phyloP scores from a whole-genome alignment of 2,888 invertebrate species.

The Temnothorax unifasciatus region DNA sequence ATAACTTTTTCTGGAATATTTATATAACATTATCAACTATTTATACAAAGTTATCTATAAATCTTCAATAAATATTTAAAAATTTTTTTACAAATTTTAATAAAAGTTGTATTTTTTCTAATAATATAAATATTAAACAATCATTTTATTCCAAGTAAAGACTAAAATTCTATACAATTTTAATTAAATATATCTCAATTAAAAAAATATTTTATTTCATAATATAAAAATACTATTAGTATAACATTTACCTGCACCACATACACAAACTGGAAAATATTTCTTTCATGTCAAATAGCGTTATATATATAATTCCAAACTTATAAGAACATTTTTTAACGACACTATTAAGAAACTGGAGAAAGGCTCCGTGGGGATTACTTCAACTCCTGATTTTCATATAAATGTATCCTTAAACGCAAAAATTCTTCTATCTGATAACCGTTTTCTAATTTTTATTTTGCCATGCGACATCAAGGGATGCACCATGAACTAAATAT shows the following conservation, averaged over 20 bases:
- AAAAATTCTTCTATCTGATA: not conserved
- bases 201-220: not conserved
- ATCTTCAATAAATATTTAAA: not conserved
- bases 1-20: not conserved
- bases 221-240: not conserved
- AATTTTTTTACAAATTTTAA: not conserved
- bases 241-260: not conserved
- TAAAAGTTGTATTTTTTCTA: not conserved
- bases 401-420: not conserved
- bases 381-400: not conserved
- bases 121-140: not conserved
- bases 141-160: not conserved
- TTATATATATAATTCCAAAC: not conserved
- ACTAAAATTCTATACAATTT: not conserved
- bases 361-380: not conserved
- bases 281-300: not conserved
- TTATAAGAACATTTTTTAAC: not conserved
- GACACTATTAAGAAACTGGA: not conserved
- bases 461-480: not conserved
- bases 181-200: not conserved
- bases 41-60: not conserved
- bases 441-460: not conserved
- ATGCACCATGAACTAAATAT: not conserved
- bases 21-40: not conserved
- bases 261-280: not conserved